Base-by-base conservation (phyloP, 2,113 vertebrate genomes). In the Puntigrus tetrazona region DNA sequence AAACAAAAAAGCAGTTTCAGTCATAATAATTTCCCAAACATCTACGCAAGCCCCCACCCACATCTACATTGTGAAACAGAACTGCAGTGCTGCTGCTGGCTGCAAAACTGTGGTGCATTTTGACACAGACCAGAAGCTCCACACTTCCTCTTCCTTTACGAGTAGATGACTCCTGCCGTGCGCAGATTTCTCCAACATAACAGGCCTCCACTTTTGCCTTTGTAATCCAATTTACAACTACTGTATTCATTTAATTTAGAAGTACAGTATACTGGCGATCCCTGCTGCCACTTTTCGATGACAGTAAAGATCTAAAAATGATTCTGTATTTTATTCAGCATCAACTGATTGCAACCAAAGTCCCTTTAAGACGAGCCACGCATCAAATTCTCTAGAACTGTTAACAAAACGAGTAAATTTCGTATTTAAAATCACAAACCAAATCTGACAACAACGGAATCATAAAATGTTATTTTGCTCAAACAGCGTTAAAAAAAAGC, bases 121-220 rank as follows among this genome's bases (percentile, higher is more conserved):
- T 79, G 75, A 82, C 77, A 87, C 77, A 81, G 78, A 75, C 74
- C 43, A 70, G 82, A 77, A 87, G 76, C 65, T 81, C 84, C 82
- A 87, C 86, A 84, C 86, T 75, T 87, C 86, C 86, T 84, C 47
- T 84, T 41, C 8, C 31, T 69, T 76, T 27, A 70, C 43, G 69
- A 43, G 38, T 70, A 36, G 41, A 4, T 43, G 11, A n/a, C 22
- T 59, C 34, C 43, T n/a, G 22, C 4, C n/a, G 22, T 59, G 20
- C 52, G 43, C 0, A 29, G 45, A 1, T n/a, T 14, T 55, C 10
- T 74, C 18, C 1, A 14, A 55, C 34, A 63, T 14, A 29, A 41
- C 52, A n/a, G 52, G 22, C 22, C 52, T 52, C 8, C 18, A 18
- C 36, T 13, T 41, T 16, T 34, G 47, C 55, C 25, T 61, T 57